phyloP scores from a whole-genome alignment of 2,113 vertebrate species.

The Pitta sordida region DNA sequence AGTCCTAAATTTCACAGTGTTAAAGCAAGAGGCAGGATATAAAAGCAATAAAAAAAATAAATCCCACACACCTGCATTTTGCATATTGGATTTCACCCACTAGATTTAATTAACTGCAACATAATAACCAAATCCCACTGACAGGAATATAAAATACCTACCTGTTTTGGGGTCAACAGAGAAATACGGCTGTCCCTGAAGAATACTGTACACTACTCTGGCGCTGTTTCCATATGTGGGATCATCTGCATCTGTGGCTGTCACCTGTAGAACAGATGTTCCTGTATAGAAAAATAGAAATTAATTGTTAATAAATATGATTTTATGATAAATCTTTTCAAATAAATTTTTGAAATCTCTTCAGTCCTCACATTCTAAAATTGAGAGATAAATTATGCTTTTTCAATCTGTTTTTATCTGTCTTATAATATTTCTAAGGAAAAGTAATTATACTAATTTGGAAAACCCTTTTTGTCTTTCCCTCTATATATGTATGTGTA shows the following conservation, averaged over 20 bases:
- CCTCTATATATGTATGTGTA: not conserved
- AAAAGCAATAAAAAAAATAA: not conserved
- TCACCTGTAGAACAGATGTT: constrained; percentile 94
- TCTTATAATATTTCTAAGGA: not conserved
- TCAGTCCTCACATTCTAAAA: not conserved
- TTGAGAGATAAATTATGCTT: not conserved
- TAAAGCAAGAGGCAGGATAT: not conserved
- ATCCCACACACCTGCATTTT: not conserved
- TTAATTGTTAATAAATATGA: not conserved
- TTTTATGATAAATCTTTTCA: not conserved
- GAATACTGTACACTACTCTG: constrained; percentile 93
- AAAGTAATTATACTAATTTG: not conserved
- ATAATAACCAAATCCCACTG: not conserved
- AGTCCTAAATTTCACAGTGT: not conserved
- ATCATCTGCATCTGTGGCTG: constrained; percentile 92
- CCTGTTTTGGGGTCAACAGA: constrained; percentile 97
- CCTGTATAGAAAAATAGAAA: constrained; percentile 74
- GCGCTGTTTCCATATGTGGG: constrained; percentile 97
- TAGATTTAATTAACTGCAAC: not conserved
- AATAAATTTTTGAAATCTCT: not conserved
- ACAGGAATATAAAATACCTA: constrained; percentile 19
- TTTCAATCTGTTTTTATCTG: not conserved
- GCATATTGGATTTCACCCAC: not conserved
- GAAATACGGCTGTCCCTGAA: constrained; percentile 97
- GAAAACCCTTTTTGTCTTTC: accelerated